phyloP scores from a whole-genome alignment of 1,140 invertebrate species.

The Drosophila mauritiana region DNA sequence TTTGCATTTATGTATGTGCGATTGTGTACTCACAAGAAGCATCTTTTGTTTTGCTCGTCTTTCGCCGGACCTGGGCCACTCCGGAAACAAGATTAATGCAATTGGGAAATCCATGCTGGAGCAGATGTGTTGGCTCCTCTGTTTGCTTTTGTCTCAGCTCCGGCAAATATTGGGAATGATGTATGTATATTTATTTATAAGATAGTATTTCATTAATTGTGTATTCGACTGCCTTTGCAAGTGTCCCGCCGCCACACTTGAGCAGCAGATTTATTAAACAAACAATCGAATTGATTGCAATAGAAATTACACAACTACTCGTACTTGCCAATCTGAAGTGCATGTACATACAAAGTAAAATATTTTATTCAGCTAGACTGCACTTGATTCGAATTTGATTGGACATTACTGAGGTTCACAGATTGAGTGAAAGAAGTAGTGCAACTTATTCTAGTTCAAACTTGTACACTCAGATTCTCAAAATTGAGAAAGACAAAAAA shows the following conservation, averaged over 20 bases:
- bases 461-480: background rate
- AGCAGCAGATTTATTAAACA: constrained; percentile 24
- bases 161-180: constrained; percentile 35
- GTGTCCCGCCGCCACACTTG: constrained; percentile 2
- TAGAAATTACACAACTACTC: constrained; percentile 10
- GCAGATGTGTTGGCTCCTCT: constrained; percentile 29
- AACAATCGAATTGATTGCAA: constrained; percentile 37
- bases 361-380: background rate
- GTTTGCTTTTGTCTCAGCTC: constrained; percentile 29
- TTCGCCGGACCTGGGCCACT: constrained; percentile 25
- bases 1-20: constrained; percentile 69
- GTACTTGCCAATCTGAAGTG: constrained; percentile 3
- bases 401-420: background rate
- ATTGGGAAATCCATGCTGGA: constrained; percentile 63
- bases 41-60: constrained; percentile 58
- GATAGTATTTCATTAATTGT: constrained; percentile 48
- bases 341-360: background rate
- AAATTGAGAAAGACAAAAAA: too few species aligned
- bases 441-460: too few species aligned
- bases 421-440: too few species aligned
- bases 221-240: constrained; percentile 24
- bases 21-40: constrained; percentile 43
- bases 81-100: constrained; percentile 72
- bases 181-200: constrained; percentile 36
- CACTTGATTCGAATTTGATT: background rate